Conservation (phyloP, 1,140 invertebrate species). For the Drosophila takahashii region DNA sequence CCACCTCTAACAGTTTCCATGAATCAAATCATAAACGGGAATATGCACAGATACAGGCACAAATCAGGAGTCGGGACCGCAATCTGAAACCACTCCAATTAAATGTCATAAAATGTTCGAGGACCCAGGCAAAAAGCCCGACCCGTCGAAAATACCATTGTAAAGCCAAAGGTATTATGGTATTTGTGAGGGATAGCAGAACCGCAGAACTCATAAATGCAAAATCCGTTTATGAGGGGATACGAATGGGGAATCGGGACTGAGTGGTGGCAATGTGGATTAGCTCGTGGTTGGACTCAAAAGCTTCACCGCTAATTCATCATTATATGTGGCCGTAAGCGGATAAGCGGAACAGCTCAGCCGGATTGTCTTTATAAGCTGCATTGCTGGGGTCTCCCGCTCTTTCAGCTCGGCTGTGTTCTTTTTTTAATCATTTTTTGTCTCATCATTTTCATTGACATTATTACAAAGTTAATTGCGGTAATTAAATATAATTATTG, state of each 20-base stretch:
- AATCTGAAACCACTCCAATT: conserved; percentile 71
- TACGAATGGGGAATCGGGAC: neutral
- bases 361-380: conserved; percentile 29
- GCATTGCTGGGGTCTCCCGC: conserved; percentile 1
- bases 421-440: conserved; percentile 75
- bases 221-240: conserved; percentile 68
- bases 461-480: conserved; percentile 81
- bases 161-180: conserved; percentile 53
- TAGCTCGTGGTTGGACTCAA: conserved; percentile 33
- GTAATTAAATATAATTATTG: conserved; percentile 81
- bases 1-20: conserved; percentile 59
- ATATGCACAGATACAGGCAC: conserved; percentile 31
- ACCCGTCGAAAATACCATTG: conserved; percentile 46
- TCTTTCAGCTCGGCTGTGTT: conserved; percentile 42
- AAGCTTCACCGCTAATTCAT: conserved; percentile 57
- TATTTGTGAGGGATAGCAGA: neutral
- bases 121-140: conserved; percentile 15
- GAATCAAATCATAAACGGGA: conserved; percentile 78
- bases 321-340: conserved; percentile 63
- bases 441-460: conserved; percentile 82
- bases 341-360: conserved; percentile 42
- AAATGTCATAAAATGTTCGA: conserved; percentile 71
- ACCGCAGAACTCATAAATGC: conserved; percentile 66
- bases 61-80: conserved; percentile 54
- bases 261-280: conserved; percentile 30